Percentiles rank a stretch among this genome's conserved stretches.
These are phyloP conservation scores for Brachionus angularis DNA, from an alignment of 1,140 invertebrate species.

Conservation along the genomic window DNA sequence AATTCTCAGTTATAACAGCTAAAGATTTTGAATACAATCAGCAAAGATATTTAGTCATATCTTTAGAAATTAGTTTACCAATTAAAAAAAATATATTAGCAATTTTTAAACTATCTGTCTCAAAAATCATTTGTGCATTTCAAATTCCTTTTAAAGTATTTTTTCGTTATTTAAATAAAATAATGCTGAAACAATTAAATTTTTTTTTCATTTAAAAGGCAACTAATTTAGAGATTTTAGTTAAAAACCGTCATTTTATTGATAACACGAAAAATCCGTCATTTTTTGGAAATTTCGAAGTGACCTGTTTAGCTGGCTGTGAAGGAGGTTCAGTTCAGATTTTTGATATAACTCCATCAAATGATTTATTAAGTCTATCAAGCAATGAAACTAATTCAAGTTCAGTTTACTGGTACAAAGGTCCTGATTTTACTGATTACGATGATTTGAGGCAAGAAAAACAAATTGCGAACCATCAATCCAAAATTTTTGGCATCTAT, in stretches of 20 bases:
- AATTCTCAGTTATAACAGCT: not conserved
- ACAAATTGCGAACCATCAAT: not conserved
- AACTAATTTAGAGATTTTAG: not conserved
- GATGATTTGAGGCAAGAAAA: not conserved
- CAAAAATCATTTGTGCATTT: conserved; percentile 5
- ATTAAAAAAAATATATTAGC: not conserved
- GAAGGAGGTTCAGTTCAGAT: conserved; percentile 8
- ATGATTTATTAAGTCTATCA: not conserved
- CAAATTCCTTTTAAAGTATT: conserved; percentile 13
- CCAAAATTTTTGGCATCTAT: conserved; percentile 1
- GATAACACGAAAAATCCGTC: conserved; percentile 8
- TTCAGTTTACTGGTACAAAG: not conserved
- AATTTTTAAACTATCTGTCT: conserved; percentile 15
- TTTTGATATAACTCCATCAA: not conserved
- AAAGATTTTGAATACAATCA: not conserved
- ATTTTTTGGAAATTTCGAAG: conserved; percentile 11
- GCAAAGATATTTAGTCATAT: conserved; percentile 14
- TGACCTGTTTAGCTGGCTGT: conserved; percentile 10
- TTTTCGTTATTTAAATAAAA: too few relatives aligned
- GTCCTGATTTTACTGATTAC: not conserved
- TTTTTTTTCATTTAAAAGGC: too few relatives aligned
- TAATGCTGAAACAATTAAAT: too few relatives aligned
- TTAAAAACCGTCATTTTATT: conserved; percentile 24
- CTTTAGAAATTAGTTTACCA: not conserved
- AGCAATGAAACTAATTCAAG: not conserved